Conservation (phyloP, 2,113 vertebrate species). For the Epinephelus moara region DNA sequence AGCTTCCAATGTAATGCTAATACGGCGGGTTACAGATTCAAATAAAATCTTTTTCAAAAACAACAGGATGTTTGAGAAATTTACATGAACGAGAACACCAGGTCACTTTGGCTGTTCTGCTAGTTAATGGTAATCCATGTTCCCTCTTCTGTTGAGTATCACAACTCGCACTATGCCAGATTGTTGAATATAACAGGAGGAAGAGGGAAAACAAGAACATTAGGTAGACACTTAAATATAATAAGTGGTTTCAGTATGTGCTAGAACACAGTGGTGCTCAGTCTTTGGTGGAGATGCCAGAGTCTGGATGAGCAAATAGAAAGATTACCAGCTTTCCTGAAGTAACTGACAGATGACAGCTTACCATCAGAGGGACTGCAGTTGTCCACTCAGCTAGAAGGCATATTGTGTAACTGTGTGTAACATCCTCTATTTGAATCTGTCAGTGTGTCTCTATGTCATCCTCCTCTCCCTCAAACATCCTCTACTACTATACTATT, state of each 20-base stretch:
- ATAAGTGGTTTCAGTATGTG: conserved; percentile 17
- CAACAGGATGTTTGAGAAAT: not conserved
- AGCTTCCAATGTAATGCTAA: not conserved
- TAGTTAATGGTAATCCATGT: not conserved
- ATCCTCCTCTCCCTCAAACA: not conserved
- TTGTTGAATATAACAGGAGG: conserved; percentile 5
- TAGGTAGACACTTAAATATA: not conserved
- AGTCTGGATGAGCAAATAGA: conserved; percentile 44
- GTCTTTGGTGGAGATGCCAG: conserved; percentile 15
- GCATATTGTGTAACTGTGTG: conserved; percentile 50
- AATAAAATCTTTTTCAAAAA: not conserved
- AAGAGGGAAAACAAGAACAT: not conserved
- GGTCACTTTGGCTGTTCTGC: not conserved
- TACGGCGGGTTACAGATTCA: not conserved
- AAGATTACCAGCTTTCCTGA: conserved; percentile 42
- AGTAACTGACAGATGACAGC: conserved; percentile 52
- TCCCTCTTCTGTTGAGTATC: not conserved
- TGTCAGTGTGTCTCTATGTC: conserved; percentile 27
- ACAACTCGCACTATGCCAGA: not conserved
- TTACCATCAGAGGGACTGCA: conserved; percentile 40
- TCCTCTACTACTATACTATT: not conserved
- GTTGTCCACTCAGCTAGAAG: conserved; percentile 36
- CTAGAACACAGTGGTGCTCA: not conserved
- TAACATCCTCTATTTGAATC: conserved; percentile 53
- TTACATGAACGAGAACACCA: not conserved